phyloP scores from a whole-genome alignment of 2,888 invertebrate genomes.

The Dryadula phaetusa region DNA sequence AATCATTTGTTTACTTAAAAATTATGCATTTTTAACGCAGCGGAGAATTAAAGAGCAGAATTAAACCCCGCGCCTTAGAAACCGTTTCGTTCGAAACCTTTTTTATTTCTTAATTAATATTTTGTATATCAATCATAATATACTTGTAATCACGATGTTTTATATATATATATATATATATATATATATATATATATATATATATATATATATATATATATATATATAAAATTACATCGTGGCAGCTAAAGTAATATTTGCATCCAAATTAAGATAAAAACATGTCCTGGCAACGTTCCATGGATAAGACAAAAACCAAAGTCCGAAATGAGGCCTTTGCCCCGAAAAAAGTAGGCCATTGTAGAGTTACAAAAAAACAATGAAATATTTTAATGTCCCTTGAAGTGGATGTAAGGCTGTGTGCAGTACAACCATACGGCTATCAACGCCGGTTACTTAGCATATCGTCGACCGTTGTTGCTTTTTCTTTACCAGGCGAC shows the following conservation, averaged over 20 bases:
- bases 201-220: no score
- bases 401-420: slow-evolving; percentile 55
- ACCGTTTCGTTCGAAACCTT: no score
- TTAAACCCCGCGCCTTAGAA: no score
- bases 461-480: slow-evolving; percentile 70
- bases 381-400: slow-evolving; percentile 50
- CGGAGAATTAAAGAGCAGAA: no score
- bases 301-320: slow-evolving; percentile 40
- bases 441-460: slow-evolving; percentile 79
- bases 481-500: slow-evolving; percentile 73
- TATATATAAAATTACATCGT: neutral
- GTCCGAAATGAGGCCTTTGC: slow-evolving; percentile 45
- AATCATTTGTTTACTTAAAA: no score
- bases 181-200: no score
- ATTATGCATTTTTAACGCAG: no score
- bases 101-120: no score
- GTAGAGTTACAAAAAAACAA: slow-evolving; percentile 46
- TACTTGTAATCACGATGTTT: no score
- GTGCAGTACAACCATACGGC: slow-evolving; percentile 55
- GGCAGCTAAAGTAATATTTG: slow-evolving; percentile 22
- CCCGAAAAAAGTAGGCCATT: slow-evolving; percentile 47
- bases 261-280: slow-evolving; percentile 33
- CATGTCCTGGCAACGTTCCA: slow-evolving; percentile 40
- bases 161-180: no score
- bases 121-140: no score